Evolutionary conservation across 2,797 vertebrate genomes (phyloP).

Genomic region (Oceanodroma leucorhoa): DNA sequence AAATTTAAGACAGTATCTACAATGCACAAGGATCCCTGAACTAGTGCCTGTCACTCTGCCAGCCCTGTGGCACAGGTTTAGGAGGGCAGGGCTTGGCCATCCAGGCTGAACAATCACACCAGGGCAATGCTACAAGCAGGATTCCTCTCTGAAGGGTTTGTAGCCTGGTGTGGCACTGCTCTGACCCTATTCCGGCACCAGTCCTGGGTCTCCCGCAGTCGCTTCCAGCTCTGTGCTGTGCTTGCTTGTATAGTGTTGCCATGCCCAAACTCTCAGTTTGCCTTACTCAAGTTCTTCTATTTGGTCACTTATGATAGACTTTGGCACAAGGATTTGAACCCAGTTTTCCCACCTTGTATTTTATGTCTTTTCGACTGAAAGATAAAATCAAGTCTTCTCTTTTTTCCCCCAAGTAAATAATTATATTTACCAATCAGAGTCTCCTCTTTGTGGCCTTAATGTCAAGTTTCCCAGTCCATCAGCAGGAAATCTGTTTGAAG

Average conservation of each 20-base stretch:
- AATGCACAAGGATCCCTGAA: neutral
- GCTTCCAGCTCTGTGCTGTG: neutral
- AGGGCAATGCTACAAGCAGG: neutral
- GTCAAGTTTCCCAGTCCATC: neutral
- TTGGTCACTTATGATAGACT: neutral
- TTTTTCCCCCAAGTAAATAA: neutral
- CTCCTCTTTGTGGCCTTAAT: neutral
- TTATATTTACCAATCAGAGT: neutral
- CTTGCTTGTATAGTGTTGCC: neutral
- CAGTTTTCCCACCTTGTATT: neutral
- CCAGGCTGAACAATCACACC: neutral
- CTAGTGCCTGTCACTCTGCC: neutral
- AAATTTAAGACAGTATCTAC: neutral
- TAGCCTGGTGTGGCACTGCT: neutral
- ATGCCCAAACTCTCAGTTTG: neutral
- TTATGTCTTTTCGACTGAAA: neutral
- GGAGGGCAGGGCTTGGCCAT: neutral
- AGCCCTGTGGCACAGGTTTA: neutral
- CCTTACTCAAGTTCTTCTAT: neutral
- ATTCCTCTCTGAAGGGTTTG: neutral
- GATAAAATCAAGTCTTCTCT: neutral
- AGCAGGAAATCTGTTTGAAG: neutral
- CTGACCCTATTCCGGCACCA: neutral
- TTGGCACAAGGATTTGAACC: neutral
- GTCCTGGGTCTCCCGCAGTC: neutral